phyloP scores from a whole-genome alignment of 2,797 vertebrate species.

The Eospalax fontanierii region DNA sequence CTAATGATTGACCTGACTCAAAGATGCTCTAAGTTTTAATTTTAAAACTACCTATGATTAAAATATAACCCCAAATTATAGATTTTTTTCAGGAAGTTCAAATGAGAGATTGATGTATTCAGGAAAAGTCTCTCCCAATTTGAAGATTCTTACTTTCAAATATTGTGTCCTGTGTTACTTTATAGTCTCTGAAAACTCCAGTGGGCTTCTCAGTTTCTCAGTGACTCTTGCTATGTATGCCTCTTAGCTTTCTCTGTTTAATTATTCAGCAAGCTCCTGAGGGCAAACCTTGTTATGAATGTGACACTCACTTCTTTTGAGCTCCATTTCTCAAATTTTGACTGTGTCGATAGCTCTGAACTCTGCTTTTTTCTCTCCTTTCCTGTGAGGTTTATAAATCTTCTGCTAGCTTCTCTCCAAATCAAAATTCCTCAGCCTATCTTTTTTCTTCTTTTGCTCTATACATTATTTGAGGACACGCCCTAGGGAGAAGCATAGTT shows the following conservation, averaged over 20 bases:
- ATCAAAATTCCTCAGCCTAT: not conserved
- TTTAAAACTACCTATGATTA: not conserved
- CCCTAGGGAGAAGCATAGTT: not conserved
- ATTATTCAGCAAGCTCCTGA: not conserved
- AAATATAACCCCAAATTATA: not conserved
- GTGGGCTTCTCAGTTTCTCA: not conserved
- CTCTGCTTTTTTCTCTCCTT: not conserved
- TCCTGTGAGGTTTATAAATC: not conserved
- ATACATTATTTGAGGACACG: not conserved
- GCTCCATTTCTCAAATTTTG: not conserved
- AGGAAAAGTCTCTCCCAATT: not conserved
- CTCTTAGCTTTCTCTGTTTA: not conserved
- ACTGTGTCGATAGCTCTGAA: not conserved
- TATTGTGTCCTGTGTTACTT: not conserved
- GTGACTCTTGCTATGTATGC: not conserved
- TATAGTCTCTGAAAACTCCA: not conserved
- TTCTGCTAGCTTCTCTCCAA: not conserved
- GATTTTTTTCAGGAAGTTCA: not conserved
- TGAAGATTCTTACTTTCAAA: not conserved
- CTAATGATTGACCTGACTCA: not conserved
- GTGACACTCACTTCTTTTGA: not conserved
- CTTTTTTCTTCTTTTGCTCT: not conserved
- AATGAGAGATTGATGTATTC: not conserved
- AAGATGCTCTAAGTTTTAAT: not conserved
- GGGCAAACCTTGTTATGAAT: not conserved